Conservation (phyloP, 2,888 invertebrate genomes). For the Serrognathus titanus region DNA sequence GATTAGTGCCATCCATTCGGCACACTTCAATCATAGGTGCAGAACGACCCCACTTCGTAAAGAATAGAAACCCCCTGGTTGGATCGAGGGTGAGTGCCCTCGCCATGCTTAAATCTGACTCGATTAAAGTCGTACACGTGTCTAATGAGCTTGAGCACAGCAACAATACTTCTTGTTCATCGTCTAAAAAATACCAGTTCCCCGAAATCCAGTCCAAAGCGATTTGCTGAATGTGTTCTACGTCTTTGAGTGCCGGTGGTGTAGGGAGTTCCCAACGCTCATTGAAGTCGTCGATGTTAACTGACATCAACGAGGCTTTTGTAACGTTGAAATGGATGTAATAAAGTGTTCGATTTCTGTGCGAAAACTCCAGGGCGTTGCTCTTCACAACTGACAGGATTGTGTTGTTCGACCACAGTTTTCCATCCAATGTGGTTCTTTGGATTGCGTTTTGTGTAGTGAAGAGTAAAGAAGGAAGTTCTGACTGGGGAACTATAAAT, state of each 20-base stretch:
- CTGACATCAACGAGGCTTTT: constrained; percentile 58
- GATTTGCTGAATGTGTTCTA: constrained; percentile 68
- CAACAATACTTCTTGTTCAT: constrained; percentile 55
- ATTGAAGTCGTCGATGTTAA: constrained; percentile 61
- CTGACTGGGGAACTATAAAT: constrained; percentile 59
- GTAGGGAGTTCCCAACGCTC: constrained; percentile 57
- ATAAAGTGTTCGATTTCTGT: constrained; percentile 65
- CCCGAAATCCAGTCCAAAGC: constrained; percentile 80
- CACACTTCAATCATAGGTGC: constrained; percentile 63
- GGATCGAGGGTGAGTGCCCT: constrained; percentile 79
- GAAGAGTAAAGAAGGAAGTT: constrained; percentile 64
- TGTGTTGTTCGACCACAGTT: constrained; percentile 47
- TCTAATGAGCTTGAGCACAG: constrained; percentile 62
- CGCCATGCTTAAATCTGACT: constrained; percentile 64
- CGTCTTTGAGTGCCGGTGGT: constrained; percentile 61
- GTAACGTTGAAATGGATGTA: constrained; percentile 68
- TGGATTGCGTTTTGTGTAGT: constrained; percentile 65
- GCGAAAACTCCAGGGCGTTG: constrained; percentile 62
- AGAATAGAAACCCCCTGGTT: constrained; percentile 70
- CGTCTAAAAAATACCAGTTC: constrained; percentile 64
- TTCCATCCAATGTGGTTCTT: constrained; percentile 58
- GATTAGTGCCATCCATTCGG: constrained; percentile 61
- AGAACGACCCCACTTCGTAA: constrained; percentile 69
- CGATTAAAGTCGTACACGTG: constrained; percentile 68
- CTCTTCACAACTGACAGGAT: constrained; percentile 46